A percentile compares a stretch with the other conserved stretches of the same genome.
phyloP scores from a whole-genome alignment of 2,888 invertebrate genomes.

The Acanthosepion esculentum region DNA sequence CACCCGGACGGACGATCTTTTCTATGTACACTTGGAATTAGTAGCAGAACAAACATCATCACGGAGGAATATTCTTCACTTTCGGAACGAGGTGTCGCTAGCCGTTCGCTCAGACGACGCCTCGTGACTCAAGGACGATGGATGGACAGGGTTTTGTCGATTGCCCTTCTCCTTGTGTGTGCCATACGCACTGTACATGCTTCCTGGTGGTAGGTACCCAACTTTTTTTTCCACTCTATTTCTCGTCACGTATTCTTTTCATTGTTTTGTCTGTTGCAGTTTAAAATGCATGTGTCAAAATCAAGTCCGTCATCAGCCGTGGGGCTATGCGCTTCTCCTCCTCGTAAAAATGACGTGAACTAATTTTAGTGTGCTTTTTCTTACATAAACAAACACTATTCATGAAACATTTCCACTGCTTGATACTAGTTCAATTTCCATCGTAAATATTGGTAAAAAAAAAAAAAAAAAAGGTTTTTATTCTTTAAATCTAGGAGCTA shows the following conservation, averaged over 20 bases:
- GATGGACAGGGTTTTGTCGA: not conserved
- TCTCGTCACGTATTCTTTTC: not conserved
- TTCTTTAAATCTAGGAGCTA: too few species aligned
- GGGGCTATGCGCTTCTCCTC: too few species aligned
- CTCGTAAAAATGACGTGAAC: too few species aligned
- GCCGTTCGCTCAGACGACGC: conserved; percentile 5
- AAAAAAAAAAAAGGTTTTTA: too few species aligned
- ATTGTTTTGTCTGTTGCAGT: not conserved
- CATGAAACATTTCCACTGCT: too few species aligned
- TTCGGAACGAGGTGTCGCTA: conserved; percentile 33
- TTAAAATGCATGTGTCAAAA: too few species aligned
- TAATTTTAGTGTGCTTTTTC: too few species aligned
- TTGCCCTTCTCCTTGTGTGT: conserved; percentile 11
- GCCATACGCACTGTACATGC: not conserved
- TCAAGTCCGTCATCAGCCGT: too few species aligned
- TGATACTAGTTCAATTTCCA: too few species aligned
- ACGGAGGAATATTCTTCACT: conserved; percentile 33
- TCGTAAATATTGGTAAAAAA: too few species aligned
- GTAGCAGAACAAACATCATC: not conserved
- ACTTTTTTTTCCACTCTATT: not conserved
- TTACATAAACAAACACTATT: too few species aligned
- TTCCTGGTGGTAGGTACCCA: not conserved
- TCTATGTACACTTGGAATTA: conserved; percentile 33
- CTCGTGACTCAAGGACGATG: not conserved
- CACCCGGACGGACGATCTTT: conserved; percentile 10